Evolutionary conservation across 2,888 invertebrate species (phyloP).

Genomic region (Mesopsocus fuscifrons): DNA sequence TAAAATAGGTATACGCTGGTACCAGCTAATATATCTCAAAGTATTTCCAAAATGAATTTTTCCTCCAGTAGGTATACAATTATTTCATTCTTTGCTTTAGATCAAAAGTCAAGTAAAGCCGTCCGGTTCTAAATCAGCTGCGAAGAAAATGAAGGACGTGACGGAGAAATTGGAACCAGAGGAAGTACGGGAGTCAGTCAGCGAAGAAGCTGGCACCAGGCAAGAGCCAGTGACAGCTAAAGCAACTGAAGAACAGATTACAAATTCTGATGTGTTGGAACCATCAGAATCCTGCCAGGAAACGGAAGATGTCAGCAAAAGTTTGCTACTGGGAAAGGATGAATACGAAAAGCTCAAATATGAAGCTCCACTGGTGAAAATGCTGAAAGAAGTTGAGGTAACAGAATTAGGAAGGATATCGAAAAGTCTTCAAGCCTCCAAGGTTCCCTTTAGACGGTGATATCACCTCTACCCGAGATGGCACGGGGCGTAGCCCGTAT

Average conservation of each 20-base stretch:
- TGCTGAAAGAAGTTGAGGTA: slow-evolving; percentile 37
- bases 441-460: too few relatives aligned
- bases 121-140: slow-evolving; percentile 1
- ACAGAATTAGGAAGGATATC: slow-evolving; percentile 19
- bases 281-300: not conserved
- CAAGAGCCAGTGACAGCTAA: slow-evolving; percentile 20
- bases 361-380: slow-evolving; percentile 38
- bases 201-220: slow-evolving; percentile 17
- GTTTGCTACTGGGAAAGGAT: slow-evolving; percentile 4
- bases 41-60: too few relatives aligned
- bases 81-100: too few relatives aligned
- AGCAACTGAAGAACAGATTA: too few relatives aligned
- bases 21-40: not conserved
- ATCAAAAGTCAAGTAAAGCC: slow-evolving; percentile 12
- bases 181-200: too few relatives aligned
- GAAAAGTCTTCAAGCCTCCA: too few relatives aligned
- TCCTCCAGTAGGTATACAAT: too few relatives aligned
- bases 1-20: too few relatives aligned
- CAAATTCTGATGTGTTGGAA: not conserved
- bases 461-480: too few relatives aligned
- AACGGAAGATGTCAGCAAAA: too few relatives aligned
- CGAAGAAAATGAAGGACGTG: slow-evolving; percentile 17
- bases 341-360: slow-evolving; percentile 33
- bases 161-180: not conserved
- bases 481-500: too few relatives aligned